Percentiles rank a stretch among this genome's conserved stretches.
Conservation (phyloP, 2,797 vertebrate genomes). For the Megaceryle alcyon region DNA sequence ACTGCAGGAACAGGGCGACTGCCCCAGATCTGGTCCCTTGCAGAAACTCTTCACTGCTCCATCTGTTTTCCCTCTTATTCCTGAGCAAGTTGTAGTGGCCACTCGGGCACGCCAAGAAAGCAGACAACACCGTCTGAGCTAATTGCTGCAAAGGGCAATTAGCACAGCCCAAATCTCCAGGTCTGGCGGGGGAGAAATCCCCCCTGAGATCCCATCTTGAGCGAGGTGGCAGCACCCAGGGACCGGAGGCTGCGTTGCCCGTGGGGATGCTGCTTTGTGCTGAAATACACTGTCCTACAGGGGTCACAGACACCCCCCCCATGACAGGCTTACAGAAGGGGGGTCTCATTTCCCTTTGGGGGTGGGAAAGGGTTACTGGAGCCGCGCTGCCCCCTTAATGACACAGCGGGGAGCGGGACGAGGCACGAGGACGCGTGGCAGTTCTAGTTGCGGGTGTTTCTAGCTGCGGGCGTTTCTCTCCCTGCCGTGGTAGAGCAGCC, state of each 20-base stretch:
- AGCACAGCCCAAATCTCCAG: background rate
- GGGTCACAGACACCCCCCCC: background rate
- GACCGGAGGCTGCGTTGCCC: background rate
- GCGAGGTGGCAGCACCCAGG: background rate
- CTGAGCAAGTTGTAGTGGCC: background rate
- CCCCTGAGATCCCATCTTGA: fast-evolving
- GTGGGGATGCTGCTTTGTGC: background rate
- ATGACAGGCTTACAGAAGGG: background rate
- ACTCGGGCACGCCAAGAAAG: no score
- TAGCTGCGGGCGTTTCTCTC: background rate
- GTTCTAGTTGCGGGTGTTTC: background rate
- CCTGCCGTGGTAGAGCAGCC: background rate
- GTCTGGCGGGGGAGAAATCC: background rate
- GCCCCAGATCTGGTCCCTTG: background rate
- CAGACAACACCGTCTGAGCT: background rate
- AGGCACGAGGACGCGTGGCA: background rate
- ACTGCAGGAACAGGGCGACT: background rate
- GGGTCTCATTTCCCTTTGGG: background rate
- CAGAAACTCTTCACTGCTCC: background rate
- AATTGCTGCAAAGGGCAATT: background rate
- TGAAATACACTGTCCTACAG: background rate
- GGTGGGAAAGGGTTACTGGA: background rate
- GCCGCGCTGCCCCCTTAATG: background rate
- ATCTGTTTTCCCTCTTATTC: background rate
- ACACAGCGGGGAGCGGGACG: fast-evolving